Base-by-base conservation (phyloP, 2,113 vertebrate species). In the Tachysurus vachellii region DNA sequence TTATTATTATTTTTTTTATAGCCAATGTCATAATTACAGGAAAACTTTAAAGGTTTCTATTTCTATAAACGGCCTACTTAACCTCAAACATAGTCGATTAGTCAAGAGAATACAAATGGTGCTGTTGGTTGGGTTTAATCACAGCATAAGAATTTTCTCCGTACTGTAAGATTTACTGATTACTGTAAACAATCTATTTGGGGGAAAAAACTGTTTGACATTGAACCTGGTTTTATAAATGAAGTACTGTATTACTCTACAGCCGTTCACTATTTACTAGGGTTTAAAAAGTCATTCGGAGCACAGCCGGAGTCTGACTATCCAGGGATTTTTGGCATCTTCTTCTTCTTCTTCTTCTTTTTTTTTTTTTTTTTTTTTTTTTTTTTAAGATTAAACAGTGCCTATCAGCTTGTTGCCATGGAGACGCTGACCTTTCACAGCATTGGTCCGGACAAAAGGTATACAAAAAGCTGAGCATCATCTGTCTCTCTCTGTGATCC, bases 381-480 rank as follows among this genome's bases (percentile, higher is more conserved):
- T 36, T 36, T 28, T 28, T 59, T 85, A 3, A 10, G 19, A 85
- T 88, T 88, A 88, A 88, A 86, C 81, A 73, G 68, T 86, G 68
- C 89, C 82, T 84, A 87, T 88, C 87, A 42, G 66, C 85, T 88
- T 62, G 89, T 90, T 90, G 89, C 89, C 87, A 90, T 88, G 77
- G 87, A 85, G 81, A 90, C 59, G n/a, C 36, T 87, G 61, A 71
- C 70, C 80, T 88, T 89, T 68, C 19, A 9, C 81, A 81, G 80
- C 62, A 62, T 83, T 61, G 64, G 80, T 80, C 86, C 80, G 64
- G 88, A 84, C 81, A 85, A 82, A 36, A 83, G 53, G 84, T 71
- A 86, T 44, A 70, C 31, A 79, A 61, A 82, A 84, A 76, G 56
- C 76, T 54, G 61, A 16, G 82, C 76, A 85, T 56, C 71, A 68